Percentiles rank a stretch among this genome's conserved stretches.
Evolutionary conservation across 2,113 vertebrate genomes (phyloP).

Genomic region (Chunga burmeisteri): DNA sequence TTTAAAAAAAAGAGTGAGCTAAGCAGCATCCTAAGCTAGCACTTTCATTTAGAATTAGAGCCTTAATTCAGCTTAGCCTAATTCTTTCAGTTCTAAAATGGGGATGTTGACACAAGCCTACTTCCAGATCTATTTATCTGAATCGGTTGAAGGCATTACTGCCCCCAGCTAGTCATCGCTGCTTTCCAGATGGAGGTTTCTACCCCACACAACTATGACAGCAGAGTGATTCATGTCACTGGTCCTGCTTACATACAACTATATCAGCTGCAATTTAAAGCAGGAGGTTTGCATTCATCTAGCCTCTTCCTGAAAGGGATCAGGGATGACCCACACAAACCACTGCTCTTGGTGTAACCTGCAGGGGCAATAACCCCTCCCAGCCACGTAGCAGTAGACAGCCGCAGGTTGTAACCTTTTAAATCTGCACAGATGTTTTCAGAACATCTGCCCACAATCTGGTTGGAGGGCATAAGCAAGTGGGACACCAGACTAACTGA

Average conservation of each 20-base stretch:
- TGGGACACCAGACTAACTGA: not conserved
- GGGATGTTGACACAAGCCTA: slow-evolving; percentile 24
- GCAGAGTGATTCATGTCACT: not conserved
- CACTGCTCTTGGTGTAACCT: not conserved
- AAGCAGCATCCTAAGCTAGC: slow-evolving; percentile 50
- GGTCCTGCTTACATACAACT: not conserved
- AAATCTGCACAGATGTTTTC: not conserved
- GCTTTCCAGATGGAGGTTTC: not conserved
- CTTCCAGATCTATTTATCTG: slow-evolving; percentile 54
- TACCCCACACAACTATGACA: not conserved
- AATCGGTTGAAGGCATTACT: slow-evolving; percentile 10
- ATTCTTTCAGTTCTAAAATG: slow-evolving; percentile 63
- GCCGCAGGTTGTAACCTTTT: not conserved
- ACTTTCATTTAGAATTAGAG: slow-evolving; percentile 64
- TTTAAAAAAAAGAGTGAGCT: slow-evolving; percentile 44
- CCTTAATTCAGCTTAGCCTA: slow-evolving; percentile 69
- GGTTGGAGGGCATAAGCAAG: not conserved
- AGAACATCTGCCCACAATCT: not conserved
- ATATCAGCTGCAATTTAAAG: not conserved
- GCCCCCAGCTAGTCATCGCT: not conserved
- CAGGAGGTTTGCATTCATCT: not conserved
- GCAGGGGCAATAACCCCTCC: not conserved
- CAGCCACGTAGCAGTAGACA: not conserved
- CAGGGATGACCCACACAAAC: not conserved
- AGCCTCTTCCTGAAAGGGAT: not conserved